Evolutionary conservation across 2,888 invertebrate genomes (phyloP).

Genomic region (Agrochola macilenta): DNA sequence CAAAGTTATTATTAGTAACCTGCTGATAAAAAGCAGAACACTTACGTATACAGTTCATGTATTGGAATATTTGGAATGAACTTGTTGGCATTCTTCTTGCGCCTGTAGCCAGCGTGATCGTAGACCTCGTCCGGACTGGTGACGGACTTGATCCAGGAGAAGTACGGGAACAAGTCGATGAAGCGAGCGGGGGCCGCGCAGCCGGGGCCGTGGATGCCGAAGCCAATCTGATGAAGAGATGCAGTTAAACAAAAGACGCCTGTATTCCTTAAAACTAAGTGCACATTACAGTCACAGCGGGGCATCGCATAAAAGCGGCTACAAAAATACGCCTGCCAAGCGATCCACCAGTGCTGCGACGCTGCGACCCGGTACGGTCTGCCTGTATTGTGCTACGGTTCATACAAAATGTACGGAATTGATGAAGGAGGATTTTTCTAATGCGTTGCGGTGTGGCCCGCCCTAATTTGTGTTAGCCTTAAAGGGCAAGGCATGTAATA

Average conservation of each 20-base stretch:
- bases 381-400: background rate
- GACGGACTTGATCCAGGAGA: slow-evolving; percentile 74
- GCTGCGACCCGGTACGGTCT: background rate
- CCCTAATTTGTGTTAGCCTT: background rate
- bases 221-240: slow-evolving; percentile 72
- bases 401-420: background rate
- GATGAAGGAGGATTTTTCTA: background rate
- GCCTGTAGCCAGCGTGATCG: slow-evolving; percentile 9
- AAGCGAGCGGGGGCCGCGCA: slow-evolving; percentile 78
- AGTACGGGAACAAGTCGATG: slow-evolving; percentile 71
- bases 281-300: background rate
- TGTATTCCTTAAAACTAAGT: background rate
- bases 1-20: background rate
- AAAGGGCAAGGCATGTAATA: background rate
- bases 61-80: slow-evolving; percentile 16
- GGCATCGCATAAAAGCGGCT: background rate
- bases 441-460: background rate
- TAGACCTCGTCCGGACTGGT: slow-evolving; percentile 50
- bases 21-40: background rate
- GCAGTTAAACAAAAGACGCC: background rate
- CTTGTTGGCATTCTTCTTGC: no score
- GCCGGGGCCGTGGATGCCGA: slow-evolving; percentile 78
- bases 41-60: slow-evolving; percentile 45
- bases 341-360: background rate
- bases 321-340: background rate